These are phyloP conservation scores for Hemichromis elongatus DNA, from an alignment of 2,113 vertebrate species.

Conservation along the genomic window DNA sequence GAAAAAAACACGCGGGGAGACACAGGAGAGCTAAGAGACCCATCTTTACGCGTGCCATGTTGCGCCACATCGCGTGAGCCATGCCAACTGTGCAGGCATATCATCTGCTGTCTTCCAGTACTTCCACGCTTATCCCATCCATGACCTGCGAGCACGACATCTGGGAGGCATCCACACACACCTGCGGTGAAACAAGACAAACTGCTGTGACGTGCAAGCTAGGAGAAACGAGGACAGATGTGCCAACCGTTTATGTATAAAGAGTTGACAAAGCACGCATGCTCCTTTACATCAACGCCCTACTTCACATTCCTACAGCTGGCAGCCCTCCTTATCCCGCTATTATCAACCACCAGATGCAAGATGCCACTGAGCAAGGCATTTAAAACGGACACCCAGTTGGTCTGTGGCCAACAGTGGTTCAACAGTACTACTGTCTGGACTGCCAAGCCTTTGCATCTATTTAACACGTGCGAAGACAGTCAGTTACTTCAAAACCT, in stretches of 20 bases:
- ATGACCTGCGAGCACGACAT: slow-evolving; percentile 27
- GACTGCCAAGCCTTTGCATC: not conserved
- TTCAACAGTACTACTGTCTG: not conserved
- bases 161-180: slow-evolving; percentile 42
- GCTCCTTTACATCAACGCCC: slow-evolving; percentile 33
- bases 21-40: slow-evolving; percentile 72
- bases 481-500: not conserved
- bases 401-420: not conserved
- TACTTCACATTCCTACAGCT: slow-evolving; percentile 8
- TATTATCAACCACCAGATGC: not conserved
- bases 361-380: slow-evolving; percentile 37
- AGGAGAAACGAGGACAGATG: not conserved
- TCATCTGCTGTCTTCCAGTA: slow-evolving; percentile 46
- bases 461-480: not conserved
- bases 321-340: not conserved
- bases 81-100: slow-evolving; percentile 56
- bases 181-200: slow-evolving; percentile 40
- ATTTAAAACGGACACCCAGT: not conserved
- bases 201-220: not conserved
- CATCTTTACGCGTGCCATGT: slow-evolving; percentile 81
- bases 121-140: slow-evolving; percentile 59
- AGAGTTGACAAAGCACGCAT: slow-evolving; percentile 25
- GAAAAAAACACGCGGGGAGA: slow-evolving; percentile 71
- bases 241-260: not conserved
- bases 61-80: slow-evolving; percentile 64